Evolutionary conservation across 2,113 vertebrate genomes (phyloP).

Genomic region (Sorex fumeus): DNA sequence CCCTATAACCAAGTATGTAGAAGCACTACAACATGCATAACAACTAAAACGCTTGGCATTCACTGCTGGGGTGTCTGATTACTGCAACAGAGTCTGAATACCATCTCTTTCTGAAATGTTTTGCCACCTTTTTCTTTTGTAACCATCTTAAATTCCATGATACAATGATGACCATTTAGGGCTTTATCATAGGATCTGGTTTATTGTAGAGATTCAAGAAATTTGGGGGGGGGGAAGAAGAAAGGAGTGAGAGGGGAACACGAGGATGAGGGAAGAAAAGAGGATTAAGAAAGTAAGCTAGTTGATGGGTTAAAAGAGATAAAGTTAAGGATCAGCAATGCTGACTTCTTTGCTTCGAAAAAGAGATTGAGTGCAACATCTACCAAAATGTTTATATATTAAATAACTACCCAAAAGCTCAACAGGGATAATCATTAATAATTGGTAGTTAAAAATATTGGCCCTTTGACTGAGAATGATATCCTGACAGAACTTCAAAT

Average conservation of each 20-base stretch:
- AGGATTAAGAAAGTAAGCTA: neutral
- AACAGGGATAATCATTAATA: neutral
- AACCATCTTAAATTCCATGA: slow-evolving; percentile 42
- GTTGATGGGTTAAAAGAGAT: slow-evolving; percentile 10
- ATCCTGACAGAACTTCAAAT: slow-evolving; percentile 13
- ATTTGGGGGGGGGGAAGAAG: neutral
- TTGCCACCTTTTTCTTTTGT: neutral
- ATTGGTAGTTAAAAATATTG: neutral
- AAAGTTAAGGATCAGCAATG: neutral
- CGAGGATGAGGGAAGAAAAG: too few species aligned
- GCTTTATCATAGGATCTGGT: neutral
- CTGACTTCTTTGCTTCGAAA: slow-evolving; percentile 9
- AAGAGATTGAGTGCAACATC: neutral
- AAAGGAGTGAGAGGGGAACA: too few species aligned
- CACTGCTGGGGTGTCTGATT: too few species aligned
- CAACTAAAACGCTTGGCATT: too few species aligned
- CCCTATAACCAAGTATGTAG: too few species aligned
- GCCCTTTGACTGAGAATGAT: neutral
- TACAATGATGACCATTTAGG: neutral
- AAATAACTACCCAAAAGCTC: neutral
- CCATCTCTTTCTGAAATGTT: neutral
- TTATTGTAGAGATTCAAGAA: neutral
- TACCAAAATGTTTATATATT: neutral
- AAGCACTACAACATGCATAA: too few species aligned
- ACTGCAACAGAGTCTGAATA: neutral